Base-by-base conservation (phyloP, 2,113 vertebrate species). In the Otocyon megalotis region DNA sequence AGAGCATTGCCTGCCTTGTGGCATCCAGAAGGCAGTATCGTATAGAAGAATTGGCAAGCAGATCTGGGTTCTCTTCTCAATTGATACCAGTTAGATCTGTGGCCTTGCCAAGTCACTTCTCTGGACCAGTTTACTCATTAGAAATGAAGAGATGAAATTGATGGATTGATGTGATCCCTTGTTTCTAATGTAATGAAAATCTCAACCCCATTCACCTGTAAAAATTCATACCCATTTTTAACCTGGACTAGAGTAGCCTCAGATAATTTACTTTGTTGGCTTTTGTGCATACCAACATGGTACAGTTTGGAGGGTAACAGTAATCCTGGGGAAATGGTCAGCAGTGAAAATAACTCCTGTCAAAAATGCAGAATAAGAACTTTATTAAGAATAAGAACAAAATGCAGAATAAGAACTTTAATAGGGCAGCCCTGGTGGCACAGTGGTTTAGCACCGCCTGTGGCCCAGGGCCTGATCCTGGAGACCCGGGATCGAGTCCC, bases 131-230 rank as follows among this genome's bases (percentile, higher is more conserved):
- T 91, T 76, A 58, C 20, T 88, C 22, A 54, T 54, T 86, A 48
- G 58, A 86, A 77, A 62, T 65, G 9, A 69, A 69, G 35, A 62
- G 4, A 14, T 90, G 28, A 28, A 79, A 76, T 56, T 54, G 67
- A 69, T 19, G 12, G 48, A 67, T 48, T 63, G 48, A 82, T 65
- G 37, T 32, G 56, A 43, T 84, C 15, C 13, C 24, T 90, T 69
- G 43, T 65, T 63, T 71, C 28, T 77, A 82, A 80, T 65, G 28
- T 90, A 56, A 79, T 65, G 62, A 72, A 96, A 96, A 80, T 71
- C 16, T 56, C 20, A 43, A 14, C 28, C 20, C 71, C 50, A 30
- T 28, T 62, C 43, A 15, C 62, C 56, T 82, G 12, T 69, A 89
- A 85, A 81, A n/a, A 35, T 16, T 48, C 15, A 2, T 20, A 53